Conservation (phyloP, 2,888 invertebrate genomes). For the Druceiella hillmani region DNA sequence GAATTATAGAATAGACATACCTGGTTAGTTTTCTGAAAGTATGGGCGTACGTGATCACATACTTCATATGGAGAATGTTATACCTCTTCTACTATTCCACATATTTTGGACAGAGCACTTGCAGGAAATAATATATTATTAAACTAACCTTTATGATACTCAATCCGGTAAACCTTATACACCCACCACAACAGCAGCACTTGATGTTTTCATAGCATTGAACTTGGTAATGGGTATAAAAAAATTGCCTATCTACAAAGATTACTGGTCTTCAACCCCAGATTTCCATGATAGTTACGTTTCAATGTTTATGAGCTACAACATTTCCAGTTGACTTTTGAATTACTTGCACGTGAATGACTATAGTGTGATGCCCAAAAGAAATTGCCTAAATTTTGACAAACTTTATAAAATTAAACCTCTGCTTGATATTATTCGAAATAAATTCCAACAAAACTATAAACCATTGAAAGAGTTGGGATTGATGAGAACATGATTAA, state of each 20-base stretch:
- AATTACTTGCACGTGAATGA: slow-evolving; percentile 14
- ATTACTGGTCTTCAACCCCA: slow-evolving; percentile 17
- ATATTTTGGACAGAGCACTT: slow-evolving; percentile 10
- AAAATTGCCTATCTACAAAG: slow-evolving; percentile 16
- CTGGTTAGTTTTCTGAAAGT: slow-evolving; percentile 7
- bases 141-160: slow-evolving; percentile 16
- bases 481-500: too few species aligned
- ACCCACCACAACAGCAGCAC: slow-evolving; percentile 13
- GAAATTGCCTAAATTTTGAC: slow-evolving; percentile 11
- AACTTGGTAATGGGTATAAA: slow-evolving; percentile 19
- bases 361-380: slow-evolving; percentile 12
- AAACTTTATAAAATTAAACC: slow-evolving; percentile 16
- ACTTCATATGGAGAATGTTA: too few species aligned
- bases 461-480: too few species aligned
- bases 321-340: too few species aligned
- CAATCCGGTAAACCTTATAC: slow-evolving; percentile 12
- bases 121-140: slow-evolving; percentile 11
- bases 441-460: too few species aligned
- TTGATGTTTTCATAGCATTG: slow-evolving; percentile 16
- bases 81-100: too few species aligned
- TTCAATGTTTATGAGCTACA: too few species aligned
- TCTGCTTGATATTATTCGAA: slow-evolving; percentile 10
- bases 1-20: slow-evolving; percentile 4
- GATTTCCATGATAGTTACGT: slow-evolving; percentile 17
- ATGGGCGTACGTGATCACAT: too few species aligned